Percentiles rank a stretch among this genome's conserved stretches.
These are phyloP conservation scores for Oryzias woworae DNA, from an alignment of 2,113 vertebrate genomes.

Conservation along the genomic window DNA sequence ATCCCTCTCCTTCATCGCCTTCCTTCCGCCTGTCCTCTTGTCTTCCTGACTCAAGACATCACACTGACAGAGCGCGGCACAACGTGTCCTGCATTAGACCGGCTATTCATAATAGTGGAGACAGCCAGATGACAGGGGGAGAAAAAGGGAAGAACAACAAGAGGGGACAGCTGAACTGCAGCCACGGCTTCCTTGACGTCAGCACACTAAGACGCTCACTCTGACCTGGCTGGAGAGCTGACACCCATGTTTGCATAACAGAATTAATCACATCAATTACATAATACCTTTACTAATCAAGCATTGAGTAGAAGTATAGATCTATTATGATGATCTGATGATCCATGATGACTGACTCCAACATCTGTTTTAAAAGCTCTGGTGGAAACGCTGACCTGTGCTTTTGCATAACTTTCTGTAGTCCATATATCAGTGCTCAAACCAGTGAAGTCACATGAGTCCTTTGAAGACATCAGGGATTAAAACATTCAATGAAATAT, in stretches of 20 bases:
- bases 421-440: no score
- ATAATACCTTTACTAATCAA: no score
- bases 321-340: no score
- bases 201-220: slow-evolving; percentile 20
- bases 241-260: slow-evolving; percentile 15
- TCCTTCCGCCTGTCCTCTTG: background rate
- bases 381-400: no score
- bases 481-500: no score
- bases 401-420: no score
- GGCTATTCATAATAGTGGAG: slow-evolving; percentile 46
- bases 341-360: no score
- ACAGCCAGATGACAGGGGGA: slow-evolving; percentile 31
- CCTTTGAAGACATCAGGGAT: no score
- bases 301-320: no score
- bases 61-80: slow-evolving; percentile 43
- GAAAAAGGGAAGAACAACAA: slow-evolving; percentile 36
- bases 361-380: no score
- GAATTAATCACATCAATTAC: background rate
- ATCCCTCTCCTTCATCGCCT: background rate
- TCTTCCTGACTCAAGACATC: slow-evolving; percentile 7
- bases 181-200: slow-evolving; percentile 55
- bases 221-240: background rate
- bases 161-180: slow-evolving; percentile 61
- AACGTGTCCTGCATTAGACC: slow-evolving; percentile 29
- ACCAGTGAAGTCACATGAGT: no score